Percentiles rank a stretch among this genome's conserved stretches.
These are phyloP conservation scores for Penaeus vannamei DNA, from an alignment of 1,140 invertebrate genomes.

Conservation along the genomic window DNA sequence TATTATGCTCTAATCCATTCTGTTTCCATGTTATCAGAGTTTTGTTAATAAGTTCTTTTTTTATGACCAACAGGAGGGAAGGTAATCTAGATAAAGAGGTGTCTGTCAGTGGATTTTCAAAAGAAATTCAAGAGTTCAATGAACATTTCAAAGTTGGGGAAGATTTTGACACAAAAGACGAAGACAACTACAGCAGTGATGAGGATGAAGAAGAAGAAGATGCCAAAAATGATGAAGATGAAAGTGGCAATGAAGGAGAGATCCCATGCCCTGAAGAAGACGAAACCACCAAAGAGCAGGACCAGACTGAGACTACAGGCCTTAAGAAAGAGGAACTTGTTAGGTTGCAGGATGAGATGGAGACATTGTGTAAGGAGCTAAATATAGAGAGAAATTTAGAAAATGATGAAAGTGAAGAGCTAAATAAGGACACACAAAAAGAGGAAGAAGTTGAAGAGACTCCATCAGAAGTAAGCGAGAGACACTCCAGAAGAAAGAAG, in stretches of 20 bases:
- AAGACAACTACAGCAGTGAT: slow-evolving; percentile 70
- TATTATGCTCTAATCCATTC: no score
- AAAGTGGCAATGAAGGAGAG: no score
- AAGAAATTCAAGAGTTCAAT: slow-evolving; percentile 80
- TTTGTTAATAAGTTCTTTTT: no score
- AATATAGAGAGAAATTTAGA: slow-evolving; percentile 61
- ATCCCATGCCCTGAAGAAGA: slow-evolving; percentile 64
- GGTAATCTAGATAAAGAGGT: slow-evolving; percentile 90
- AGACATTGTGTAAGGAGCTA: slow-evolving; percentile 64
- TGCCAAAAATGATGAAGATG: slow-evolving; percentile 66
- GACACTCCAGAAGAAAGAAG: slow-evolving; percentile 32
- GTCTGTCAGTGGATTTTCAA: slow-evolving; percentile 91
- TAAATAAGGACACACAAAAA: slow-evolving; percentile 64
- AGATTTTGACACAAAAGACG: slow-evolving; percentile 72
- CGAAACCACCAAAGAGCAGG: slow-evolving; percentile 46
- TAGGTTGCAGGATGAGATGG: slow-evolving; percentile 70
- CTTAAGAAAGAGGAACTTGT: slow-evolving; percentile 22
- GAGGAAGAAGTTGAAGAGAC: slow-evolving; percentile 27
- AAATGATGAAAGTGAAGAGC: slow-evolving; percentile 58
- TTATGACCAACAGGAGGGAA: slow-evolving; percentile 77
- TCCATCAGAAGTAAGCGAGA: not conserved
- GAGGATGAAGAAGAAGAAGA: slow-evolving; percentile 69
- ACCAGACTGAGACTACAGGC: not conserved
- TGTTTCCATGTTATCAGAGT: no score
- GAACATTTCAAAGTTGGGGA: slow-evolving; percentile 72